These are phyloP conservation scores for Poecilia latipinna DNA, from an alignment of 2,113 vertebrate genomes.

Conservation along the genomic window DNA sequence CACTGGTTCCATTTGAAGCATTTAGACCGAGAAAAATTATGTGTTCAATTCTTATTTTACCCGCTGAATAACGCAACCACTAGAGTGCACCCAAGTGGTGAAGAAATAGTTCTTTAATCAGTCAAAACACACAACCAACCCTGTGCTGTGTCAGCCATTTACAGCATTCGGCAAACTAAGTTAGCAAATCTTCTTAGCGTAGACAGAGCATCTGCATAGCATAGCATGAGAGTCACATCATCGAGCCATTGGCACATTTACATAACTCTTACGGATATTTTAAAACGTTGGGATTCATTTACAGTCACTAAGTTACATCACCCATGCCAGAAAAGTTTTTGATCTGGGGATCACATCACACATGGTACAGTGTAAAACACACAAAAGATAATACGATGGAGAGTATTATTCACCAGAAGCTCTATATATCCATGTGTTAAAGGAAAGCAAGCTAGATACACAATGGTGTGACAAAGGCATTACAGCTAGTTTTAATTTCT, in stretches of 20 bases:
- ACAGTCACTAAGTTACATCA: neutral
- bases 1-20: no score
- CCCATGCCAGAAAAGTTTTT: neutral
- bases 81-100: no score
- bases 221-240: neutral
- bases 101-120: no score
- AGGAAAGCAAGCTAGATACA: no score
- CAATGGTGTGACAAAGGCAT: no score
- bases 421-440: no score
- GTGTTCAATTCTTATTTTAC: no score
- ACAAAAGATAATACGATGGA: no score
- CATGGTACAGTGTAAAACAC: neutral
- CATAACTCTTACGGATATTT: neutral
- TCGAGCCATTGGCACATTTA: neutral
- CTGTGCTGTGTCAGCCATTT: neutral
- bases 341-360: neutral
- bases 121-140: neutral
- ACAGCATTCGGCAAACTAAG: neutral
- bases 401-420: no score
- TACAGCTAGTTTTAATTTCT: no score
- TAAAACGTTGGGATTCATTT: neutral
- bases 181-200: neutral
- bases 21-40: no score
- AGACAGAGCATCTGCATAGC: neutral
- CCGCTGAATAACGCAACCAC: no score